Percentiles rank a stretch among this genome's conserved stretches.
Conservation (phyloP, 2,888 invertebrate genomes). For the Mythimna ferrago region DNA sequence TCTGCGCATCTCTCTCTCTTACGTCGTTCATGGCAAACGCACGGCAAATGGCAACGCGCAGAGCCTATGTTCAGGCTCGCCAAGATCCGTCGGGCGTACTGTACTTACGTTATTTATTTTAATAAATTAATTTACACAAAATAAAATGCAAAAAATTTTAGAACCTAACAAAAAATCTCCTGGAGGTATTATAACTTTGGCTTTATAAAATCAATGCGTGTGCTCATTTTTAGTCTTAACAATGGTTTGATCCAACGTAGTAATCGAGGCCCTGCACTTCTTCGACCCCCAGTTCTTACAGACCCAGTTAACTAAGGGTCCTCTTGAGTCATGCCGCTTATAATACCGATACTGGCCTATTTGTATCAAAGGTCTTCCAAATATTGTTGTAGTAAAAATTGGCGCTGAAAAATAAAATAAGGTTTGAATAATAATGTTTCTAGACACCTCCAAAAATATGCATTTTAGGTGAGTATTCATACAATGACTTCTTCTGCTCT, state of each 20-base stretch:
- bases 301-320: constrained; percentile 61
- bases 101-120: neutral
- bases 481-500: too few relatives aligned
- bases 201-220: constrained; percentile 52
- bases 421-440: neutral
- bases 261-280: constrained; percentile 66
- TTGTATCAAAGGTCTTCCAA: constrained; percentile 70
- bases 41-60: too few relatives aligned
- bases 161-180: neutral
- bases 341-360: constrained; percentile 70
- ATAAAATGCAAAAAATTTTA: neutral
- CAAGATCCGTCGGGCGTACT: too few relatives aligned
- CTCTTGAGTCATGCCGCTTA: constrained; percentile 52
- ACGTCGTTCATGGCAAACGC: too few relatives aligned
- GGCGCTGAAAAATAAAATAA: constrained; percentile 25
- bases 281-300: constrained; percentile 56
- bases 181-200: neutral
- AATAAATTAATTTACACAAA: neutral
- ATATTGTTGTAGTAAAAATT: constrained; percentile 63
- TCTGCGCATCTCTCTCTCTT: too few relatives aligned
- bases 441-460: neutral
- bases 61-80: too few relatives aligned
- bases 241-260: constrained; percentile 63
- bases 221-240: constrained; percentile 65
- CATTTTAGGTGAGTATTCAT: too few relatives aligned